Evolutionary conservation across 2,797 vertebrate genomes (phyloP).

Genomic region (Argentina silus): DNA sequence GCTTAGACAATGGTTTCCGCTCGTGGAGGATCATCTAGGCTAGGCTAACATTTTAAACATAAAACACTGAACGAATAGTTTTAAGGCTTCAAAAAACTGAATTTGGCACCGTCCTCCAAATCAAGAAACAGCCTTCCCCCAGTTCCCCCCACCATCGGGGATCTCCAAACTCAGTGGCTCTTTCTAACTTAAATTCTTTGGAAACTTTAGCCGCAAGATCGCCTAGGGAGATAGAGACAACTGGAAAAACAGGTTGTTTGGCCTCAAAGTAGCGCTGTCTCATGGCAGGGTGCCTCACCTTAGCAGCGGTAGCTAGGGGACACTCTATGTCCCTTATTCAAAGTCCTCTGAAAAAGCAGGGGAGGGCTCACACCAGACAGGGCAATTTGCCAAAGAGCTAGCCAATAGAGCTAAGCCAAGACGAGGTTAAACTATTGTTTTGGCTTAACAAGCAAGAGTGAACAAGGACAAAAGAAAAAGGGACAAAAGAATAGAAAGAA

Average conservation of each 20-base stretch:
- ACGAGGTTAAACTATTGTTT: slow-evolving; percentile 83
- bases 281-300: slow-evolving; percentile 75
- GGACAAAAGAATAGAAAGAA: slow-evolving; percentile 74
- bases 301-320: slow-evolving; percentile 80
- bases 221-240: slow-evolving; percentile 67
- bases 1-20: background rate
- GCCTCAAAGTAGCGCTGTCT: slow-evolving; percentile 61
- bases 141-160: slow-evolving; percentile 49
- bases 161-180: slow-evolving; percentile 63
- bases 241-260: slow-evolving; percentile 82
- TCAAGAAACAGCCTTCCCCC: slow-evolving; percentile 2
- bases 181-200: slow-evolving; percentile 40
- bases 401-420: slow-evolving; percentile 79
- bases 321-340: slow-evolving; percentile 78
- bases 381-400: slow-evolving; percentile 80
- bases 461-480: slow-evolving; percentile 76
- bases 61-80: background rate
- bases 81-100: background rate
- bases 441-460: slow-evolving; percentile 82
- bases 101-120: background rate
- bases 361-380: slow-evolving; percentile 76
- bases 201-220: slow-evolving; percentile 71
- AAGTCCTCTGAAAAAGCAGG: slow-evolving; percentile 69
- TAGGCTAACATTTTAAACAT: background rate
- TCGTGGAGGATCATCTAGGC: background rate